Evolutionary conservation across 2,113 vertebrate species (phyloP).

Genomic region (Callopanchax toddi): DNA sequence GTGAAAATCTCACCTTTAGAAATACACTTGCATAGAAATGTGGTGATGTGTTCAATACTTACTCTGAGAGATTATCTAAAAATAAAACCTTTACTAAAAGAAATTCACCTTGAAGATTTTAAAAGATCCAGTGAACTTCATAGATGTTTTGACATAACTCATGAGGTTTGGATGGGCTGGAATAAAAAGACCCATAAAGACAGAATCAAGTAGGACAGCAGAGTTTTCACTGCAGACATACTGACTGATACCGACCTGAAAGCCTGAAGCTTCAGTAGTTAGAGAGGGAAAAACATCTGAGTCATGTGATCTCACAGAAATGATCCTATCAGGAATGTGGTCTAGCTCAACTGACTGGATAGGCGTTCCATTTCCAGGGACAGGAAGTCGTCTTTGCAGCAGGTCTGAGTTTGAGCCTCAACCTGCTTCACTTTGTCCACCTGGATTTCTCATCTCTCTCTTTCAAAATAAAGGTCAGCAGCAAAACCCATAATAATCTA

Average conservation of each 20-base stretch:
- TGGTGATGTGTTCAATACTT: too few relatives aligned
- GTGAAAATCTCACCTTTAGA: too few relatives aligned
- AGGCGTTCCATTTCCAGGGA: neutral
- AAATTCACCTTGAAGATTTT: neutral
- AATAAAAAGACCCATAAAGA: too few relatives aligned
- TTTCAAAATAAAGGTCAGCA: neutral
- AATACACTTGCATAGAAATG: too few relatives aligned
- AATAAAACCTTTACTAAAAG: neutral
- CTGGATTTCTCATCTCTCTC: neutral
- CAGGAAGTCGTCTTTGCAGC: neutral
- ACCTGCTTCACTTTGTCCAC: neutral
- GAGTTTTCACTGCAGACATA: neutral
- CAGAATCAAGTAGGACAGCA: neutral
- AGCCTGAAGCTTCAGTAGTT: slow-evolving; percentile 1
- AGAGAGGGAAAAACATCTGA: neutral
- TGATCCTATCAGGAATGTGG: neutral
- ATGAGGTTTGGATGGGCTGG: too few relatives aligned
- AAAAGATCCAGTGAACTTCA: neutral
- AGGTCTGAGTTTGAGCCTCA: neutral
- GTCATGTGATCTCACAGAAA: neutral
- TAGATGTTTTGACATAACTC: too few relatives aligned
- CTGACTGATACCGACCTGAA: neutral
- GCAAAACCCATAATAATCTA: neutral
- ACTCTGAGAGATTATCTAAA: neutral
- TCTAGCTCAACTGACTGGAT: too few relatives aligned